Evolutionary conservation across 1,140 invertebrate genomes (phyloP).

Genomic region (Latrodectus geometricus): DNA sequence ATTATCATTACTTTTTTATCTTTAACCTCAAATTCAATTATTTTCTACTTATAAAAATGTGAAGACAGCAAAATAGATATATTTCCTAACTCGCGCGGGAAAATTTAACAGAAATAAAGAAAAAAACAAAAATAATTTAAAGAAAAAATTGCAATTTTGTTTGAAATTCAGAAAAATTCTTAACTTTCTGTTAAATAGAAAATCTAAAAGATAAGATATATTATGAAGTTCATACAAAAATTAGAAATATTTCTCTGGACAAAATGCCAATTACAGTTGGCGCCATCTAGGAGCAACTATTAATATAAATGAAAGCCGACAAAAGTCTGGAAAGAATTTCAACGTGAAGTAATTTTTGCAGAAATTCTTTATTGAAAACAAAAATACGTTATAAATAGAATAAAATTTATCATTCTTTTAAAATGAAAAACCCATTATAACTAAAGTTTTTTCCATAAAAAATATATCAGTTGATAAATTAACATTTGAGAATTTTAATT

Average conservation of each 20-base stretch:
- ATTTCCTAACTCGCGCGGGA: not conserved
- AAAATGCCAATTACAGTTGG: not conserved
- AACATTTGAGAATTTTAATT: too few species aligned
- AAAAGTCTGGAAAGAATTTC: not conserved
- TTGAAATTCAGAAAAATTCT: not conserved
- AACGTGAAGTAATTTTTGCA: too few species aligned
- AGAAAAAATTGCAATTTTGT: not conserved
- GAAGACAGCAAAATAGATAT: not conserved
- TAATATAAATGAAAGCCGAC: not conserved
- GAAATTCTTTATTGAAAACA: too few species aligned
- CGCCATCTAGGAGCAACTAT: not conserved
- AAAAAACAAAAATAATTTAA: not conserved
- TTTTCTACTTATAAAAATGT: not conserved
- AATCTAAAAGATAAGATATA: not conserved
- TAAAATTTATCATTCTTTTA: too few species aligned
- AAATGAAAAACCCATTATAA: not conserved
- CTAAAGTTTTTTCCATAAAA: not conserved
- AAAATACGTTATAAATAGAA: too few species aligned
- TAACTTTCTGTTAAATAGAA: not conserved
- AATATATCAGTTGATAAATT: not conserved
- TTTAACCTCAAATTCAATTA: not conserved
- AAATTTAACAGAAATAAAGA: not conserved
- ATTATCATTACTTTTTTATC: slow-evolving; percentile 22
- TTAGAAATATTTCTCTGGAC: not conserved
- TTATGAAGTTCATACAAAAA: not conserved